These are phyloP conservation scores for Hyles euphorbiae DNA, from an alignment of 1,140 invertebrate genomes.

Conservation along the genomic window DNA sequence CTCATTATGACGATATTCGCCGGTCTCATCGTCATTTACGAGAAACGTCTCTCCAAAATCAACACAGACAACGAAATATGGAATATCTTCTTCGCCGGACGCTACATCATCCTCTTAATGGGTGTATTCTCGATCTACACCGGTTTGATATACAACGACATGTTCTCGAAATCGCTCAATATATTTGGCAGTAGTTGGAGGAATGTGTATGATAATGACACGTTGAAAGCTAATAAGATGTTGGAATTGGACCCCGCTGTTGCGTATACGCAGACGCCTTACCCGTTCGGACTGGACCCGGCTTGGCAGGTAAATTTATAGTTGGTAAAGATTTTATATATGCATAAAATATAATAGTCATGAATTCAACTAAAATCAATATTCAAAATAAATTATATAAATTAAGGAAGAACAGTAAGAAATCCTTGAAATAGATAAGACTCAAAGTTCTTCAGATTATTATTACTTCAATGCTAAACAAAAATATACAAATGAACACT, in stretches of 20 bases:
- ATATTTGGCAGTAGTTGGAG: slow-evolving; percentile 87
- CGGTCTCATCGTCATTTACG: slow-evolving; percentile 79
- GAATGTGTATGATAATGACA: slow-evolving; percentile 72
- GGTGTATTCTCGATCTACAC: slow-evolving; percentile 90
- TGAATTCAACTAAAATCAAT: no score
- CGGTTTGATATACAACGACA: slow-evolving; percentile 90
- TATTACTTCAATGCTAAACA: no score
- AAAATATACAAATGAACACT: no score
- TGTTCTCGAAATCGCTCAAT: slow-evolving; percentile 88
- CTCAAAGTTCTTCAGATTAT: no score
- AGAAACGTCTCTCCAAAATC: slow-evolving; percentile 74
- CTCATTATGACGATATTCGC: slow-evolving; percentile 80
- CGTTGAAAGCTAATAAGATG: slow-evolving; percentile 58
- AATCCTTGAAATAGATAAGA: no score
- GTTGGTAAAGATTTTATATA: background rate
- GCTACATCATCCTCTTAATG: slow-evolving; percentile 92
- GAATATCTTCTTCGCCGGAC: slow-evolving; percentile 88
- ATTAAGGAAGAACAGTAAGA: no score
- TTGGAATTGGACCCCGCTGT: slow-evolving; percentile 78
- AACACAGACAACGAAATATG: slow-evolving; percentile 82
- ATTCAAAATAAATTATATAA: no score
- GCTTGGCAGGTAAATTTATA: slow-evolving; percentile 78
- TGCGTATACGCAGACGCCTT: slow-evolving; percentile 74
- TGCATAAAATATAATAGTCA: no score
- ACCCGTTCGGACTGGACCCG: slow-evolving; percentile 89